Evolutionary conservation across 2,797 vertebrate genomes (phyloP), one percentile per base, ranked within the genome.

Genomic region (Phylloscopus collybita): DNA sequence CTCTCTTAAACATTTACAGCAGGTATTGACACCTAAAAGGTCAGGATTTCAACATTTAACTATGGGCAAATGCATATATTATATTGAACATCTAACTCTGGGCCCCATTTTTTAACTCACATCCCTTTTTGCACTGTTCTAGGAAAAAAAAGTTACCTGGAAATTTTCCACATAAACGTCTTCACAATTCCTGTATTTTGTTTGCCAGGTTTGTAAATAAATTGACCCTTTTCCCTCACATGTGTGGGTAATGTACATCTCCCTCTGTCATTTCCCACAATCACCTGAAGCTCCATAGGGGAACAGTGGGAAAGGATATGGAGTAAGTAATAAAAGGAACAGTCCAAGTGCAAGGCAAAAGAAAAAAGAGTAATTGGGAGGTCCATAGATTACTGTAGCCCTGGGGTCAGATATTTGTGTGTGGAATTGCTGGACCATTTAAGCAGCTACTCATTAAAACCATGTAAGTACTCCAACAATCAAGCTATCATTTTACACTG

Each of bases 21-120:
- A 97, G 93, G 96, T 97, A 97, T 90, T 97, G 95, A 97, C 96
- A 92, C 83, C 95, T 97, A 83, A 96, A 97, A 97, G 93, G 88
- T 90, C 91, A 96, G 89, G 72, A 93, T 94, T 96, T 97, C 93
- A 92, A 76, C 94, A 94, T 96, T 96, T 97, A 96, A 96, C 95
- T 97, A 80, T 60, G 79, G 93, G 82, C 67, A 97, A 96, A 97
- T 96, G 81, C 57, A 80, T 84, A 36, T 78, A 56, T 59, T 2
- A 1, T 59, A 64, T 20, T 76, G 79, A 84, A 61, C 11, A 25
- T 75, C 16, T 80, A 92, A 22, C 51, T 91, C 27, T 76, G 61
- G 57, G 34, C 8, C 12, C 26, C n/a, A 23, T 66, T 82, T 92
- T 95, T 91, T 82, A 93, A 44, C 40, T 85, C 45, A 27, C 16